Evolutionary conservation across 35 echinoderm and acorn worm genomes (phyloP).

Genomic region (Strongylocentrotus purpuratus): DNA sequence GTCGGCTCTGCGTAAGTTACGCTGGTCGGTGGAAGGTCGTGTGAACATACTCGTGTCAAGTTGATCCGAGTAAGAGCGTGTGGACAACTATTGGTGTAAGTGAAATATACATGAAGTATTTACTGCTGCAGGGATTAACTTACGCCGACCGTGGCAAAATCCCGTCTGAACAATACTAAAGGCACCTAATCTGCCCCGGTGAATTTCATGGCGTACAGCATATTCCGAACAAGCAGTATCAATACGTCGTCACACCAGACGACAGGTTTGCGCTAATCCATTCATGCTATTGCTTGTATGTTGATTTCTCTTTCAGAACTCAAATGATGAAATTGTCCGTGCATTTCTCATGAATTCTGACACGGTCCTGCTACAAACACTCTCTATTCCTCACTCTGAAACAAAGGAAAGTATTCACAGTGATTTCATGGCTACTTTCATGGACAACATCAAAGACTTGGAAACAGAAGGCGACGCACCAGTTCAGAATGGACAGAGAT

Average conservation of each 20-base stretch:
- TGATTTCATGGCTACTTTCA: neutral
- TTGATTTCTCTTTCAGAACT: neutral
- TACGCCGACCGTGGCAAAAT: too few species aligned
- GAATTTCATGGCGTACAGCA: neutral
- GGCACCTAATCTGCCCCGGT: neutral
- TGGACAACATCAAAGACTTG: neutral
- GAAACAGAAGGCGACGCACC: neutral
- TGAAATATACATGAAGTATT: too few species aligned
- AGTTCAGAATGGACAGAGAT: neutral
- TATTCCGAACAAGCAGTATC: neutral
- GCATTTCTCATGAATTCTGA: conserved; percentile 29
- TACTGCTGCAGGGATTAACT: too few species aligned
- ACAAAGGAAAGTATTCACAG: neutral
- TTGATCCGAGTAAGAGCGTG: too few species aligned
- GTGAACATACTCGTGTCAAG: too few species aligned
- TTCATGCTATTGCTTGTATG: neutral
- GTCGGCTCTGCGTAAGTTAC: too few species aligned
- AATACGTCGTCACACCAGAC: neutral
- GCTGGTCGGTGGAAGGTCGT: too few species aligned
- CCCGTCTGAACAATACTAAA: too few species aligned
- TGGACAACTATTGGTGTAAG: too few species aligned
- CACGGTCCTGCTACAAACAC: neutral
- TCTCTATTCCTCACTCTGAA: neutral
- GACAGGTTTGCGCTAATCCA: neutral
- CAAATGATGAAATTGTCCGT: neutral